These are phyloP conservation scores for Scomberomorus guttatus DNA, from an alignment of 2,797 vertebrate species.

Conservation along the genomic window DNA sequence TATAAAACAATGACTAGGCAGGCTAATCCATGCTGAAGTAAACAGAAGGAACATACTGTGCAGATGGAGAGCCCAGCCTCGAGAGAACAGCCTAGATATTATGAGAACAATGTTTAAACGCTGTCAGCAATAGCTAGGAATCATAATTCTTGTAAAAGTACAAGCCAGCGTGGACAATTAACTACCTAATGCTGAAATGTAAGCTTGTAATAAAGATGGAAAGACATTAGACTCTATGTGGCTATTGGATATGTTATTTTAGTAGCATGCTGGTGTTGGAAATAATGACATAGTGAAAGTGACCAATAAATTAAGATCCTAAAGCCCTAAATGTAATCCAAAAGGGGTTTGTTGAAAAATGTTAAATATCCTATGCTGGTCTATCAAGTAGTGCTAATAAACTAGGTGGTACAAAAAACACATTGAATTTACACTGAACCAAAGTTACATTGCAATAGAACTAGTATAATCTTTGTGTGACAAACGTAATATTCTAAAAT, in stretches of 20 bases:
- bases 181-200: background rate
- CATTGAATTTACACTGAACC: no score
- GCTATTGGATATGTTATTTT: conserved; percentile 1
- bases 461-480: background rate
- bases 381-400: background rate
- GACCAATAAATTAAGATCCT: background rate
- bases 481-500: background rate
- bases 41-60: conserved; percentile 69
- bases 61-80: conserved; percentile 71
- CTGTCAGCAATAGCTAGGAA: conserved; percentile 21
- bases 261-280: background rate
- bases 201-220: background rate
- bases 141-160: conserved; percentile 19
- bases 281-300: background rate
- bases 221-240: background rate
- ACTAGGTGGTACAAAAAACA: no score
- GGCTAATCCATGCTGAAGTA: conserved; percentile 72
- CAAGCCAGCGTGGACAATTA: conserved; percentile 3
- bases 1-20: conserved; percentile 65
- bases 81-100: conserved; percentile 36
- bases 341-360: background rate
- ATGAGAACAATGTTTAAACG: conserved; percentile 41
- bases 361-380: background rate
- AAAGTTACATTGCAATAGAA: background rate
- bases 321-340: background rate